These are phyloP conservation scores for Brachypodius melanocephalos DNA, from an alignment of 2,113 vertebrate species.

Conservation along the genomic window DNA sequence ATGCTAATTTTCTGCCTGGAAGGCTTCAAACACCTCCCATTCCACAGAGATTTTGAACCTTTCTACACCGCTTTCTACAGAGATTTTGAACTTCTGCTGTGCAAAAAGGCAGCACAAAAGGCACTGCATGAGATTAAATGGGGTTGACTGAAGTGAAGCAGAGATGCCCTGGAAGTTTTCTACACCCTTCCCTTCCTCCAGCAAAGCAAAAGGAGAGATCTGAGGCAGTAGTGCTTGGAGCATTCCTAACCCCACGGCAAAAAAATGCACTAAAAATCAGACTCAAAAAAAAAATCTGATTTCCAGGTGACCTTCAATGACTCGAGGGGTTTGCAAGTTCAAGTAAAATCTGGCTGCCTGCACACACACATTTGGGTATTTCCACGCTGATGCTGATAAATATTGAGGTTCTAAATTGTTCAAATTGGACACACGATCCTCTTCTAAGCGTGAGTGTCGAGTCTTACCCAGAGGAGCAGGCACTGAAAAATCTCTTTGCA, in stretches of 20 bases:
- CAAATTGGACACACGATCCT: neutral
- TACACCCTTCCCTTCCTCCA: neutral
- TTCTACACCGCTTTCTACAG: neutral
- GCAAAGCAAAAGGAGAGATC: neutral
- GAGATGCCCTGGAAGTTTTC: neutral
- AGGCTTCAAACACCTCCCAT: neutral
- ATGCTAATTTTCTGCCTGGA: neutral
- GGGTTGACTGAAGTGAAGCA: neutral
- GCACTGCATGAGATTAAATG: neutral
- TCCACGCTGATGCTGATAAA: neutral
- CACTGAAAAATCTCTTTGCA: neutral
- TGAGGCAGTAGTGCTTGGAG: neutral
- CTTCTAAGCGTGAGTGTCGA: neutral
- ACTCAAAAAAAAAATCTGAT: neutral
- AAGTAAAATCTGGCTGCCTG: neutral
- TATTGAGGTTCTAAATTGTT: neutral
- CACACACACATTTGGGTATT: neutral
- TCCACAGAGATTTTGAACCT: neutral
- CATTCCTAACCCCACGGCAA: neutral
- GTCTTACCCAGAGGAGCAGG: rapidly evolving
- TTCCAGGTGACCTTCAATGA: neutral
- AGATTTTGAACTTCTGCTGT: neutral
- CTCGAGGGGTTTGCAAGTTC: neutral
- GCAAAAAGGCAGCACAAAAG: neutral
- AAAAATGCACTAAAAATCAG: neutral